phyloP scores from a whole-genome alignment of 2,113 vertebrate species.

The Centropus unirufus region DNA sequence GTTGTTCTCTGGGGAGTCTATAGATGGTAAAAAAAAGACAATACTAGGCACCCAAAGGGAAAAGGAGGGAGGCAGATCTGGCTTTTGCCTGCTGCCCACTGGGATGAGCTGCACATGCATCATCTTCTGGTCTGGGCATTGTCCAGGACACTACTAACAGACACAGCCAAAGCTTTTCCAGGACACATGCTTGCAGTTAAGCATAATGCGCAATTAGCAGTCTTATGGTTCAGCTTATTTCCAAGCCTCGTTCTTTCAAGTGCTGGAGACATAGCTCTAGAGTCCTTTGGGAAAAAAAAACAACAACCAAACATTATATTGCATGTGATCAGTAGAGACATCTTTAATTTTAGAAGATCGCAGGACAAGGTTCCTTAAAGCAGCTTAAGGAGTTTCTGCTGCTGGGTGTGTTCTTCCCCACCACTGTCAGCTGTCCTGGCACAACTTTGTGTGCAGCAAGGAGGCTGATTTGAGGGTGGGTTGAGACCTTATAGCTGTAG shows the following conservation, averaged over 20 bases:
- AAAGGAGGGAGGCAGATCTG: not conserved
- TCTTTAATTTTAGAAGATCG: not conserved
- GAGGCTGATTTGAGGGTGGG: not conserved
- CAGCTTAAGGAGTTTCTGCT: not conserved
- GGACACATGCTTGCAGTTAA: not conserved
- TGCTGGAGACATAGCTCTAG: not conserved
- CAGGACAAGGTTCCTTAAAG: not conserved
- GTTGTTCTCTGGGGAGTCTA: not conserved
- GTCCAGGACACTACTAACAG: not conserved
- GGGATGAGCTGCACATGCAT: not conserved
- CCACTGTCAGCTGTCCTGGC: not conserved
- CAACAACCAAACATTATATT: not conserved
- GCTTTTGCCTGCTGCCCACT: not conserved
- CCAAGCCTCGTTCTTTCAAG: not conserved
- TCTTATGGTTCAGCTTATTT: not conserved
- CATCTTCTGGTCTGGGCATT: not conserved
- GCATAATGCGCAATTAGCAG: conserved; percentile 13
- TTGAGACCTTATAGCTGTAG: not conserved
- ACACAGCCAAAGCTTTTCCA: not conserved
- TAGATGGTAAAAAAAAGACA: not conserved
- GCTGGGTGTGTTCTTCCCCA: not conserved
- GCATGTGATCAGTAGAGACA: not conserved
- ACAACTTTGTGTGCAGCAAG: not conserved
- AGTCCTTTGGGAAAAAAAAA: not conserved
- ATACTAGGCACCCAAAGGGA: not conserved